Evolutionary conservation across 30 jellyfish, hydroid and myxozoan species (phyloP), one percentile per base, ranked within the genome.

Genomic region (Pseudorhiza aurosa): DNA sequence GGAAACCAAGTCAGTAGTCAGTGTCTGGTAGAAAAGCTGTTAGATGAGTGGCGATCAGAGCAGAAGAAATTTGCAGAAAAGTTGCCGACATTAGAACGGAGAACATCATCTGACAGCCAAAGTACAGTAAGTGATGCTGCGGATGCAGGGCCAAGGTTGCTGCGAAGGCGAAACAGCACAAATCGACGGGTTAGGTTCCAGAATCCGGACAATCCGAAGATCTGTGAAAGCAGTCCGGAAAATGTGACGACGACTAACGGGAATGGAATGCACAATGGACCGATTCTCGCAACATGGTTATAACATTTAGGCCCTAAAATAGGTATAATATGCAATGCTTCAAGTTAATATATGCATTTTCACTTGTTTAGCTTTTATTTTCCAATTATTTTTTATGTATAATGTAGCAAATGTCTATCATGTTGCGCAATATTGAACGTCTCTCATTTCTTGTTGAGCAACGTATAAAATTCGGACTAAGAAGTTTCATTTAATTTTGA

Each of bases 81-180:
- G 33, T 40, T 18, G 8, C 63, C 67, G 22, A 47, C 82, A 30
- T 17, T 15, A 43, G 84, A 65, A 2, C 35, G 65, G n/a, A 51
- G 35, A 27, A 30, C 82, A 11, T 70, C 91, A 29, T 80, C 83
- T 0, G 91, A 80, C 39, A 80, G 91, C 27, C 91, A 58, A 18
- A 67, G 82, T 22, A 62, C 91, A 58, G 24, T 25, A 1, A 53
- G 67, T 21, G 91, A 80, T 36, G 65, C 91, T 9, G 27, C 68
- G 55, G 91, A 80, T 29, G 81, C 72, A 27, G 60, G 15, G 8
- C 91, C 91, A 0, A 70, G 91, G 25, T 83, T 65, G 18, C 51
- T 80, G 79, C 91, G 91, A 26, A 80, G 91, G 77, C 58, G 91
- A 29, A 80, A 65, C 43, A 80, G 91, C 50, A 50, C 31, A 69